Evolutionary conservation across 2,888 invertebrate species (phyloP).

Genomic region (Zeuzera pyrina): DNA sequence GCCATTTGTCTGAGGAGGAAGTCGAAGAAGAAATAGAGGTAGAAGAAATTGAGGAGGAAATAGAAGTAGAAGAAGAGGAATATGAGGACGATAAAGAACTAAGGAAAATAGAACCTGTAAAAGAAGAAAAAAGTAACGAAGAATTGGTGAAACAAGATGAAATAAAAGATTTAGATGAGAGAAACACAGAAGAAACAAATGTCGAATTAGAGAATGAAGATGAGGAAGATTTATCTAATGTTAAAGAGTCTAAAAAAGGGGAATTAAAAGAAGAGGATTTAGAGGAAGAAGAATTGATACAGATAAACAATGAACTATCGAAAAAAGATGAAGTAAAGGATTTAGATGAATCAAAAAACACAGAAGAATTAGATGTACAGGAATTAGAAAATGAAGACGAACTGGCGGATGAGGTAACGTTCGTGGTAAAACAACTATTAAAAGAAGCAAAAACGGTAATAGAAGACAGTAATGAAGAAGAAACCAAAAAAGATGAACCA

Average conservation of each 20-base stretch:
- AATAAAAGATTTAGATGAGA: too few species aligned
- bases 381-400: conserved; percentile 14
- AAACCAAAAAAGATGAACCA: too few species aligned
- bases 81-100: conserved; percentile 18
- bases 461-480: too few species aligned
- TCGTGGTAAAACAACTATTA: too few species aligned
- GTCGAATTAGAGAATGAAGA: conserved; percentile 21
- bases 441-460: too few species aligned
- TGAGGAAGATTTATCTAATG: too few species aligned
- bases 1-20: conserved; percentile 52
- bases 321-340: conserved; percentile 25
- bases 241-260: too few species aligned
- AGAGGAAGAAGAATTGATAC: conserved; percentile 17
- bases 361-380: conserved; percentile 12
- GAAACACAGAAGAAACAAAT: too few species aligned
- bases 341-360: conserved; percentile 17
- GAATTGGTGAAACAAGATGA: too few species aligned
- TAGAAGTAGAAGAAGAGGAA: conserved; percentile 41
- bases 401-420: conserved; percentile 13
- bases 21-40: conserved; percentile 56
- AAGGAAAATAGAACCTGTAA: too few species aligned
- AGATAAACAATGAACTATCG: too few species aligned
- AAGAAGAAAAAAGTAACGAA: too few species aligned
- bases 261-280: conserved; percentile 18
- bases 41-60: conserved; percentile 58